A percentile compares a stretch with the other conserved stretches of the same genome.
Evolutionary conservation across 2,113 vertebrate genomes (phyloP).

Genomic region (Equus przewalskii): DNA sequence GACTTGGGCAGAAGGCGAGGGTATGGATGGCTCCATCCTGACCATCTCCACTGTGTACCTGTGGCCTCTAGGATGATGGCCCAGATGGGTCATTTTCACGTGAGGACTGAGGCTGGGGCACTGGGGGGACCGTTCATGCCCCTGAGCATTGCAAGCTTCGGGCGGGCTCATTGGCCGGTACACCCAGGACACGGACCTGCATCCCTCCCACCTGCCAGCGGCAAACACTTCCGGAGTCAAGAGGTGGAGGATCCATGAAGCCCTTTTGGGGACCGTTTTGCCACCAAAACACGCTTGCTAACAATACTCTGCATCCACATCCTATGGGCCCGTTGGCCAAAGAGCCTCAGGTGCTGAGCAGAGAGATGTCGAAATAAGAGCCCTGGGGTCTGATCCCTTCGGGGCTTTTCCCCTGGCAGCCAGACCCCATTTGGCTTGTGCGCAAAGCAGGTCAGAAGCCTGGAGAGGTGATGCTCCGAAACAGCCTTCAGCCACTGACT

Average conservation of each 20-base stretch:
- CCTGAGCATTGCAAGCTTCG: not conserved
- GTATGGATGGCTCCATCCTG: not conserved
- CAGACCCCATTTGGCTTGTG: not conserved
- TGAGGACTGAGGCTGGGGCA: not conserved
- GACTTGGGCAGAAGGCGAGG: not conserved
- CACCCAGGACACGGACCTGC: accelerated
- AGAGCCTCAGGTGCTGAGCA: not conserved
- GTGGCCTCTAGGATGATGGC: not conserved
- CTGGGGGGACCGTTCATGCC: not conserved
- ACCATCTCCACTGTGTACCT: not conserved
- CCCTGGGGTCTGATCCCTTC: not conserved
- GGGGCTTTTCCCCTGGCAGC: not conserved
- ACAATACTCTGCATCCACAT: not conserved
- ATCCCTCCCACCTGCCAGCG: not conserved
- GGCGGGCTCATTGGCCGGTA: accelerated
- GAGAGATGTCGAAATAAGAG: not conserved
- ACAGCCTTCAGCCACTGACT: not conserved
- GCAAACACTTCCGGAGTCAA: not conserved
- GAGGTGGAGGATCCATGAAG: not conserved
- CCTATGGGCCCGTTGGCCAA: not conserved
- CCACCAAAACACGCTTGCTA: not conserved
- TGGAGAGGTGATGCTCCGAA: not conserved
- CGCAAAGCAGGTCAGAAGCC: not conserved
- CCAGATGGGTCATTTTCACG: not conserved
- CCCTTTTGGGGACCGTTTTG: not conserved